phyloP scores from a whole-genome alignment of 2,113 vertebrate genomes.

The Morone saxatilis region DNA sequence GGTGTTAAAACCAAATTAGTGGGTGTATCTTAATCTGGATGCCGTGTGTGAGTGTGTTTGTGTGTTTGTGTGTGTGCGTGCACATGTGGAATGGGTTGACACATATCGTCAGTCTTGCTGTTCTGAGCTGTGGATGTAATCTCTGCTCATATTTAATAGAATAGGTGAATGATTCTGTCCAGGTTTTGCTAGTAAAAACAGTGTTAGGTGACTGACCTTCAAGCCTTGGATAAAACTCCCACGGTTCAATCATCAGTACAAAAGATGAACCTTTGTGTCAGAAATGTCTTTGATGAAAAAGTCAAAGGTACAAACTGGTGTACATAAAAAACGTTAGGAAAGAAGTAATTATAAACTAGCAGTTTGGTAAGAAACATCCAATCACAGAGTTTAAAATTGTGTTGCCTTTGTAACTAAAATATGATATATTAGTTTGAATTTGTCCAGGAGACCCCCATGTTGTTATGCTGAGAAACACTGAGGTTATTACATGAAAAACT shows the following conservation, averaged over 20 bases:
- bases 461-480: neutral
- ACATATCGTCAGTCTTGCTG: constrained; percentile 26
- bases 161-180: neutral
- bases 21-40: neutral
- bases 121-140: constrained; percentile 14
- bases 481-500: neutral
- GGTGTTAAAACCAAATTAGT: neutral
- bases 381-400: neutral
- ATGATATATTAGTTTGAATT: neutral
- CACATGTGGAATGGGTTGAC: neutral
- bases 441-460: neutral
- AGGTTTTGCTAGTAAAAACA: neutral
- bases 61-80: neutral
- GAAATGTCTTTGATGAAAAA: neutral
- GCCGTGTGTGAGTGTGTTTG: neutral
- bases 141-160: constrained; percentile 38
- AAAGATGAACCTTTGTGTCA: neutral
- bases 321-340: neutral
- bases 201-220: neutral
- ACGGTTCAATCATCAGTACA: neutral
- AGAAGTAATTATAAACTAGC: neutral
- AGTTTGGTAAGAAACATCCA: neutral
- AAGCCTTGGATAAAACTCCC: neutral
- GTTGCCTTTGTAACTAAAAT: too few species aligned
- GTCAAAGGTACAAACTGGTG: neutral